Base-by-base conservation (phyloP, 2,888 invertebrate genomes). In the Tetramorium bicarinatum region DNA sequence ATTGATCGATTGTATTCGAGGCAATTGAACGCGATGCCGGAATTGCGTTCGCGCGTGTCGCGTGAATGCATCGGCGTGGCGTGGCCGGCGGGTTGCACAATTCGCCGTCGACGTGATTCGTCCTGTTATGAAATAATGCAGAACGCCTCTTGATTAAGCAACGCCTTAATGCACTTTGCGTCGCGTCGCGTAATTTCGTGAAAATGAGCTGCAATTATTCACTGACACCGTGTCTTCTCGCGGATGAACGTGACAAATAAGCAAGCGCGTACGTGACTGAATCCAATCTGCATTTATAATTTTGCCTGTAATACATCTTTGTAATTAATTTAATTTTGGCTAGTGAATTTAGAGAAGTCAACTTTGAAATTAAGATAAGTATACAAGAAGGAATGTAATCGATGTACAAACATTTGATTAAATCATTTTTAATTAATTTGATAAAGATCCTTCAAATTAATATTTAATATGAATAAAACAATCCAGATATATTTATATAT, bases 1-100 rank as follows among this genome's bases (percentile, higher is more conserved):
- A 93, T 93, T 87, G 91, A 90, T 89, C 91, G 90, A 92, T 92
- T 89, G 91, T 89, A 89, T 88, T 87, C 90, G 87, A 87, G 86
- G 87, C 89, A 91, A 92, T 90, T 91, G 91, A 87, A 89, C 85
- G 88, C 86, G 88, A 89, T 86, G 88, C 87, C 86, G 85, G 84
- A 91, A 89, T 90, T 84, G 85, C 87, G 85, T 86, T 82, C 84
- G 83, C 85, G 87, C 87, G 75, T 76, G 84, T 71, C 62, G 25
- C 66, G 59, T 79, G 84, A 76, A 59, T 25, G 74, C 72, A 56
- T 72, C 84, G 72, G 21, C 44, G 44, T 47, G 29, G 44, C 25
- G 52, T n/a, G 1, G 59, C 49, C 49, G 49, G 34, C 56, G 64
- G 2, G 77, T 85, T 87, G 84, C 41, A 84, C 74, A 91, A 87